Percentiles rank a stretch among this genome's conserved stretches.
Conservation (phyloP, 2,888 invertebrate genomes). For the Chrysotoxum bicinctum region DNA sequence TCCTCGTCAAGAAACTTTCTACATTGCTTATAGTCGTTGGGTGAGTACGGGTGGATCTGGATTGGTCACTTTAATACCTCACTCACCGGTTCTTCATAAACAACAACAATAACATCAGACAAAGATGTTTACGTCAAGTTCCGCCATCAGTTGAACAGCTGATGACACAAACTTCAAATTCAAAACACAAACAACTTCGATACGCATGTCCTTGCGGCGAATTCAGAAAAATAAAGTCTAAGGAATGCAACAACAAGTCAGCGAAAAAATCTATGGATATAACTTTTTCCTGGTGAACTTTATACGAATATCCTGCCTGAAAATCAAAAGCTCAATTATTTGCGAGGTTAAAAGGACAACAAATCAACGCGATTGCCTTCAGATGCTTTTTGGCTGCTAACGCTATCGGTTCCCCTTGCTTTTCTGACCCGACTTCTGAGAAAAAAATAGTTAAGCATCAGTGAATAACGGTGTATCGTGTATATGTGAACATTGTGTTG, state of each 20-base stretch:
- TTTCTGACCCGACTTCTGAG: background rate
- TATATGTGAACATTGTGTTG: slow-evolving; percentile 5
- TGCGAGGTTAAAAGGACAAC: slow-evolving; percentile 68
- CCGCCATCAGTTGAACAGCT: slow-evolving; percentile 33
- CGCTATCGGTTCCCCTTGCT: slow-evolving; percentile 35
- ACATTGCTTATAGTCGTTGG: slow-evolving; percentile 5
- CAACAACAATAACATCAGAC: background rate
- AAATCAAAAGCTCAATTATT: slow-evolving; percentile 42
- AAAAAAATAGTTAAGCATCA: slow-evolving; percentile 32
- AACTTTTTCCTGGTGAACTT: background rate
- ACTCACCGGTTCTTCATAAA: slow-evolving; percentile 6
- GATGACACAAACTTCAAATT: slow-evolving; percentile 27
- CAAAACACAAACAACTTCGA: slow-evolving; percentile 53
- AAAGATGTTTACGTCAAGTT: slow-evolving; percentile 1
- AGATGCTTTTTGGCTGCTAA: slow-evolving; percentile 63
- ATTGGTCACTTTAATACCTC: slow-evolving; percentile 6
- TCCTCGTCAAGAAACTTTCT: slow-evolving; percentile 18
- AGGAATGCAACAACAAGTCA: slow-evolving; percentile 31
- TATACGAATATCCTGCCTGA: background rate
- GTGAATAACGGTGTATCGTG: slow-evolving; percentile 29
- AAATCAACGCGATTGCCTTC: slow-evolving; percentile 53
- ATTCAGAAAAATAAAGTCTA: slow-evolving; percentile 10
- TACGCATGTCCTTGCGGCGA: slow-evolving; percentile 67
- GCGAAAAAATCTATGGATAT: slow-evolving; percentile 34
- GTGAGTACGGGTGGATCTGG: background rate